Evolutionary conservation across 1,140 invertebrate genomes (phyloP).

Genomic region (Harpegnathos saltator): DNA sequence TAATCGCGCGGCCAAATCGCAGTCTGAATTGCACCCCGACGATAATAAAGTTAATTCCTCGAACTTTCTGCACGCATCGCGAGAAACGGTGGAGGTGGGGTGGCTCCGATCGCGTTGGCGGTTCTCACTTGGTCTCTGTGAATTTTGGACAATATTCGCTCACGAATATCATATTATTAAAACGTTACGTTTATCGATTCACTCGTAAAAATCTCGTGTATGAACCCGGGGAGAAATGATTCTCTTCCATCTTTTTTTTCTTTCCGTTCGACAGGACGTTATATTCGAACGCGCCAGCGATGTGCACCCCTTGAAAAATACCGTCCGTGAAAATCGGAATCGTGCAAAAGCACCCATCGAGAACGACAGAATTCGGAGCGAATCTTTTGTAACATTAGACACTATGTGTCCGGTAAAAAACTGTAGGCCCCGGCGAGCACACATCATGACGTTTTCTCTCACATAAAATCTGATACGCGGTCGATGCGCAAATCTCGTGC

Average conservation of each 20-base stretch:
- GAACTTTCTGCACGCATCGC: slow-evolving; percentile 34
- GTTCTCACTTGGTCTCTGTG: background rate
- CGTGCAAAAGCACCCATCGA: background rate
- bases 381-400: slow-evolving; percentile 21
- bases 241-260: no score
- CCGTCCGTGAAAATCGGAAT: background rate
- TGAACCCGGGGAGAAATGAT: no score
- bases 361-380: background rate
- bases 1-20: slow-evolving; percentile 39
- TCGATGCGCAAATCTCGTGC: slow-evolving; percentile 4
- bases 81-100: no score
- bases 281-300: background rate
- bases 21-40: background rate
- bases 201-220: no score
- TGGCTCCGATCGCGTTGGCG: no score
- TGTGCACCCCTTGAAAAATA: background rate
- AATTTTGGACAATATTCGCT: background rate
- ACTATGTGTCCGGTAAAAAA: background rate
- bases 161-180: background rate
- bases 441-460: slow-evolving; percentile 12
- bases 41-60: slow-evolving; percentile 35
- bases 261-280: background rate
- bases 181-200: background rate
- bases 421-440: background rate
- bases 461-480: slow-evolving; percentile 11